A percentile compares a stretch with the other conserved stretches of the same genome.
These are phyloP conservation scores for Ctenicera cuprea DNA, from an alignment of 2,888 invertebrate species.

Conservation along the genomic window DNA sequence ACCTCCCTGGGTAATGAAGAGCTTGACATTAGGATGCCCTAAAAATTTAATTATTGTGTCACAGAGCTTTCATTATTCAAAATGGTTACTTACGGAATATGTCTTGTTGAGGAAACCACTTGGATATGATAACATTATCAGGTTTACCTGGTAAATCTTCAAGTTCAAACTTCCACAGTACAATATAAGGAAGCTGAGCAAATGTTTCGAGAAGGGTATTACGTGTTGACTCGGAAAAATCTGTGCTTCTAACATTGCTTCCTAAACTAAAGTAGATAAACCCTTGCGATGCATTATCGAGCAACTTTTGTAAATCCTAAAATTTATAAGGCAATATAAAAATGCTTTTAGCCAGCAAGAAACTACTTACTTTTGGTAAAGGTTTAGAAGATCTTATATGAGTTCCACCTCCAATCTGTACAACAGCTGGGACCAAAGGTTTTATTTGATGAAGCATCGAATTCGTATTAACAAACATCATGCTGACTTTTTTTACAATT, in stretches of 20 bases:
- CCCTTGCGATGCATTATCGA: too few species aligned
- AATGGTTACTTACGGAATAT: conserved; percentile 6
- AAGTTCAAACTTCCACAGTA: conserved; percentile 63
- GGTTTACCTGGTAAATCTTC: conserved; percentile 56
- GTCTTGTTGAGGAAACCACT: conserved; percentile 15
- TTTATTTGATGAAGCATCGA: background rate
- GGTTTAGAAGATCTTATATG: background rate
- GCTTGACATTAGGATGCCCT: conserved; percentile 42
- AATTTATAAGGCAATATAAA: too few species aligned
- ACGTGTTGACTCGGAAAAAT: conserved; percentile 56
- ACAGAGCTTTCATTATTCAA: background rate
- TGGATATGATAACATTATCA: conserved; percentile 58
- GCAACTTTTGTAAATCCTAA: conserved; percentile 59
- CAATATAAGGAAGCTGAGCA: conserved; percentile 58
- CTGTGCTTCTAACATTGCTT: conserved; percentile 60
- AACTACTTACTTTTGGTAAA: conserved; percentile 7
- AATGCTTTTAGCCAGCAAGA: too few species aligned
- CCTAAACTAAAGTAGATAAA: conserved; percentile 65
- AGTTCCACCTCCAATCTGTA: conserved; percentile 3
- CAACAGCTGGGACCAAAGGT: conserved; percentile 14
- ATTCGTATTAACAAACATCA: background rate
- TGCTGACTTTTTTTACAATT: background rate
- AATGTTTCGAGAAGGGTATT: conserved; percentile 59
- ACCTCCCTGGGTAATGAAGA: conserved; percentile 49
- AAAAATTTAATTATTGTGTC: background rate